Base-by-base conservation (phyloP, 2,797 vertebrate species). In the Myoxocephalus aenaeus region DNA sequence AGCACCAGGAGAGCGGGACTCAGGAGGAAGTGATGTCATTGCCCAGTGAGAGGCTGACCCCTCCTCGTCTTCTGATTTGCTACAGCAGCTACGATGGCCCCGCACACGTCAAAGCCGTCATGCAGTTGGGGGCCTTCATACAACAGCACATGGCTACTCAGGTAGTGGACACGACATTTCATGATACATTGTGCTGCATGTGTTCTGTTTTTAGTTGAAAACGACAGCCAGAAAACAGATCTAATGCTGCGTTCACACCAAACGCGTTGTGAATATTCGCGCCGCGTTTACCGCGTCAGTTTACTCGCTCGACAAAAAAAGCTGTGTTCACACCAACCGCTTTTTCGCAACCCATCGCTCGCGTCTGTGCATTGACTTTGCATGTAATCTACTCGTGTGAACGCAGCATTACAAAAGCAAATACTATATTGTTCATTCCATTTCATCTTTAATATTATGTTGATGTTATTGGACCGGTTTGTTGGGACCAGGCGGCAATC, bases 131-230 rank as follows among this genome's bases (percentile, higher is more conserved):
- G 46, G 90, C 90, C 38, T 96, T 96, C 86, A 82, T 96, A 15
- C 95, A 95, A 75, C 89, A 93, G 86, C 94, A 96, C 84, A 95
- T 96, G 95, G 94, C 94, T 36, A 93, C 91, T 13, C 87, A 92
- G 93, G 95, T 96, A 90, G 53, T 13, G n/a, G 27, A 38, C 15
- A 17, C 3, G 1, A 69, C 25, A 65, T 34, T n/a, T 57, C 14
- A 48, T 42, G 29, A 29, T 32, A 27, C 3, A 62, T n/a, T 53
- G 32, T 51, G 22, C 22, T n/a, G 4, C 5, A 34, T 2, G 40
- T 54, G 58, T 65, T 68, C 3, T 62, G 10, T 15, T 56, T 67
- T 29, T 12, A 18, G 51, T 57, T 13, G 11, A 48, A 48, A 32
- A 2, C 0, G 18, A 29, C 7, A 6, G 18, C 3, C 27, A 70